These are phyloP conservation scores for Ypsolopha scabrella DNA, from an alignment of 2,888 invertebrate species.

Conservation along the genomic window DNA sequence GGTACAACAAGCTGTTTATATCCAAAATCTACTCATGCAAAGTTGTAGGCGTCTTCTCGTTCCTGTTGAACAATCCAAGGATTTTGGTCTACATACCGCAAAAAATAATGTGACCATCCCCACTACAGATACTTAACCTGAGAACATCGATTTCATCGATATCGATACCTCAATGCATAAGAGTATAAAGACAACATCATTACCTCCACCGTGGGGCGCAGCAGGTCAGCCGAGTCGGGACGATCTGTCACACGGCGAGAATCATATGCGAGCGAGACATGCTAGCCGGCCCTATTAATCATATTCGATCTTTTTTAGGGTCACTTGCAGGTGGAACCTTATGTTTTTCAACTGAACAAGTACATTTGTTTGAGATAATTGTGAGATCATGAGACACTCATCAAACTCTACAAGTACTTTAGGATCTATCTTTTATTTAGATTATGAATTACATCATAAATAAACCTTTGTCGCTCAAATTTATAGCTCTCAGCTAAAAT, in stretches of 20 bases:
- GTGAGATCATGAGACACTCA: too few relatives aligned
- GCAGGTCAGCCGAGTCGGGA: conserved; percentile 60
- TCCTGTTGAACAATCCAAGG: too few relatives aligned
- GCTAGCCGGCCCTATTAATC: conserved; percentile 57
- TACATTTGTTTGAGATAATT: background rate
- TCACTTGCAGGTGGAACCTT: background rate
- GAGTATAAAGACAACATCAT: conserved; percentile 40
- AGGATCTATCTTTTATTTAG: too few relatives aligned
- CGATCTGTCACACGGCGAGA: conserved; percentile 68
- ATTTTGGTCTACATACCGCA: too few relatives aligned
- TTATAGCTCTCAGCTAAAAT: too few relatives aligned
- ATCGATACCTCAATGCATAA: conserved; percentile 25
- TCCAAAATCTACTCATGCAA: too few relatives aligned
- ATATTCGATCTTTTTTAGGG: conserved; percentile 42
- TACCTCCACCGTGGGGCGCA: conserved; percentile 60
- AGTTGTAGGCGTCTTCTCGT: too few relatives aligned
- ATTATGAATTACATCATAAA: too few relatives aligned
- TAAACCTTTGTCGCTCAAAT: too few relatives aligned
- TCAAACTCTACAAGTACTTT: too few relatives aligned
- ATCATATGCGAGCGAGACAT: conserved; percentile 57
- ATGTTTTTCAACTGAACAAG: background rate
- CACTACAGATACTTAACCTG: background rate
- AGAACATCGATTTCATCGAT: conserved; percentile 25
- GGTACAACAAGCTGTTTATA: too few relatives aligned
- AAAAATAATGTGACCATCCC: background rate